Percentiles rank a stretch among this genome's conserved stretches.
These are phyloP conservation scores for Diachrysia chrysitis DNA, from an alignment of 2,888 invertebrate genomes.

Conservation along the genomic window DNA sequence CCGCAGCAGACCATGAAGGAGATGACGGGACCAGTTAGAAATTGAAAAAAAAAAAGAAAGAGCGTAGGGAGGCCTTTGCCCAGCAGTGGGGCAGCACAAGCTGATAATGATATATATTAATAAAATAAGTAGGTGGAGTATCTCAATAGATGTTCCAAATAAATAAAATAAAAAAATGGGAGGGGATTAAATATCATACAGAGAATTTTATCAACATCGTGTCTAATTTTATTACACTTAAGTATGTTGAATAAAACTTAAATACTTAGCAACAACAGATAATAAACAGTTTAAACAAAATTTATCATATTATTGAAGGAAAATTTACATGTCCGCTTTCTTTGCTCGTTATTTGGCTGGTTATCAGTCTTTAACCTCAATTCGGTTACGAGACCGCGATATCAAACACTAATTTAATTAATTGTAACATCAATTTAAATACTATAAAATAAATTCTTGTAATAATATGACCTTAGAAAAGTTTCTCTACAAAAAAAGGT, in stretches of 20 bases:
- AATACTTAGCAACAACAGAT: slow-evolving; percentile 36
- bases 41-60: no score
- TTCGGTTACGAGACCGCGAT: slow-evolving; percentile 46
- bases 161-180: no score
- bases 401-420: slow-evolving; percentile 25
- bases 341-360: slow-evolving; percentile 60
- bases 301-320: slow-evolving; percentile 68
- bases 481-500: background rate
- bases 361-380: slow-evolving; percentile 71
- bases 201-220: no score
- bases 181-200: no score
- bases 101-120: no score
- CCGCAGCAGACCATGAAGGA: no score
- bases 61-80: no score
- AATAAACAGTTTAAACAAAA: slow-evolving; percentile 25
- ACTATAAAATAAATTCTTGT: background rate
- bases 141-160: no score
- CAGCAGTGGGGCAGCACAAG: no score
- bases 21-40: no score
- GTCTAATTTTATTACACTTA: background rate
- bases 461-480: background rate
- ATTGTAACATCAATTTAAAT: background rate
- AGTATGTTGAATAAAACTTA: background rate
- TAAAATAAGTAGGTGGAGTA: no score
- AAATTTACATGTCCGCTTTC: slow-evolving; percentile 68